phyloP scores from a whole-genome alignment of 2,113 vertebrate genomes.

The Phocoena sinus region DNA sequence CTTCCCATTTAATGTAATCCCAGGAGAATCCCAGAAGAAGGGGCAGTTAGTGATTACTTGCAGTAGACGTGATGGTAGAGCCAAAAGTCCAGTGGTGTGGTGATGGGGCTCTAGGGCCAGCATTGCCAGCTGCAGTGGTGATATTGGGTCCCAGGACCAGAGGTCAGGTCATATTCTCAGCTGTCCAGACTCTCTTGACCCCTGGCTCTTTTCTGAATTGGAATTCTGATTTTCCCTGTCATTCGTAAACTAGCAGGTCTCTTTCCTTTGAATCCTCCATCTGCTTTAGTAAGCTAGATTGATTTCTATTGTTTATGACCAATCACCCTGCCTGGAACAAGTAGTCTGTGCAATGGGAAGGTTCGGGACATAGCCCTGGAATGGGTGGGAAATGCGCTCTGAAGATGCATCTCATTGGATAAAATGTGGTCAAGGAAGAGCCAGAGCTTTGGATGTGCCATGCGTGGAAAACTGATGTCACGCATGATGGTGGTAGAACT shows the following conservation, averaged over 20 bases:
- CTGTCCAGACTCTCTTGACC: background rate
- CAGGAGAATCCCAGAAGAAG: background rate
- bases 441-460: background rate
- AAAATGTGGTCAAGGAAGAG: background rate
- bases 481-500: background rate
- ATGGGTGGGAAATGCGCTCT: background rate
- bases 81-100: background rate
- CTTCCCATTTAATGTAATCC: background rate
- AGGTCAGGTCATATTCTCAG: background rate
- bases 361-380: background rate
- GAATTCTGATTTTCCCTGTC: background rate
- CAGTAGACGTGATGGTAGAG: background rate
- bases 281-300: background rate
- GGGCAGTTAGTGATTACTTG: rapidly evolving
- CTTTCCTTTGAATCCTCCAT: background rate
- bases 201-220: background rate
- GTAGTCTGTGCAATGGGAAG: background rate
- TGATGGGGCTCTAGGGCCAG: background rate
- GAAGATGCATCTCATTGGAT: background rate
- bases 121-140: too few relatives aligned
- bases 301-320: background rate
- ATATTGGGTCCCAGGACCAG: background rate
- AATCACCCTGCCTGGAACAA: background rate
- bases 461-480: background rate
- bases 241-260: background rate